Percentiles rank a stretch among this genome's conserved stretches.
Evolutionary conservation across 2,888 invertebrate species (phyloP).

Genomic region (Aphodius sticticus): DNA sequence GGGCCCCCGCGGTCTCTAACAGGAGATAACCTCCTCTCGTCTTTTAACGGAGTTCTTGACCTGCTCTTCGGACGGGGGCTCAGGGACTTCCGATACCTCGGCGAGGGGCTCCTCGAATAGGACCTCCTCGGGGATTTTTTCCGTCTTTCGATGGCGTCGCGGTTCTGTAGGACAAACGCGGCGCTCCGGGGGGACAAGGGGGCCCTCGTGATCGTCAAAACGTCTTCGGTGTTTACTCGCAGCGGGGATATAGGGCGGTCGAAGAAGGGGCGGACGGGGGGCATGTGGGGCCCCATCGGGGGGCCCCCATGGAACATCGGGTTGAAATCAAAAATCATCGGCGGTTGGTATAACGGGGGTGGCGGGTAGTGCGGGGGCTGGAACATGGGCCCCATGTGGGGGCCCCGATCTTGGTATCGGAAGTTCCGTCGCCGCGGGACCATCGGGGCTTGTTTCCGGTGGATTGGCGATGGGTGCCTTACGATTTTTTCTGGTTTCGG

Average conservation of each 20-base stretch:
- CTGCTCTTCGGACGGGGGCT: slow-evolving; percentile 50
- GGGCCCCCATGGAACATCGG: neutral
- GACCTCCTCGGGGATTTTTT: slow-evolving; percentile 56
- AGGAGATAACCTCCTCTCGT: slow-evolving; percentile 33
- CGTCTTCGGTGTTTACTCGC: slow-evolving; percentile 52
- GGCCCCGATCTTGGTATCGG: neutral
- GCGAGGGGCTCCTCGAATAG: slow-evolving; percentile 58
- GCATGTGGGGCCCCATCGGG: neutral
- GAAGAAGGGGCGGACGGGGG: neutral
- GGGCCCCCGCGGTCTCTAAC: neutral
- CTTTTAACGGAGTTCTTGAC: slow-evolving; percentile 42
- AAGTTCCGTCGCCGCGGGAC: neutral
- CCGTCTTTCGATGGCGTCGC: slow-evolving; percentile 58
- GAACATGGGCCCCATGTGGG: neutral
- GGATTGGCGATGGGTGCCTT: neutral
- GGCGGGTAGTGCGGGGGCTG: slow-evolving; percentile 12
- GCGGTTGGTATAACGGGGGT: slow-evolving; percentile 7
- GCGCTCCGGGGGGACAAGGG: slow-evolving; percentile 59
- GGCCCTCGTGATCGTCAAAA: slow-evolving; percentile 51
- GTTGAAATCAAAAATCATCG: neutral
- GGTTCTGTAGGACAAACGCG: slow-evolving; percentile 59
- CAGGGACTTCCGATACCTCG: slow-evolving; percentile 48
- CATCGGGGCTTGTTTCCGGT: slow-evolving; percentile 8
- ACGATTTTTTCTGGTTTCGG: neutral
- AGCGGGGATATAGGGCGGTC: slow-evolving; percentile 53